Conservation (phyloP, 1,140 invertebrate genomes). For the Leptoteleia sp. region DNA sequence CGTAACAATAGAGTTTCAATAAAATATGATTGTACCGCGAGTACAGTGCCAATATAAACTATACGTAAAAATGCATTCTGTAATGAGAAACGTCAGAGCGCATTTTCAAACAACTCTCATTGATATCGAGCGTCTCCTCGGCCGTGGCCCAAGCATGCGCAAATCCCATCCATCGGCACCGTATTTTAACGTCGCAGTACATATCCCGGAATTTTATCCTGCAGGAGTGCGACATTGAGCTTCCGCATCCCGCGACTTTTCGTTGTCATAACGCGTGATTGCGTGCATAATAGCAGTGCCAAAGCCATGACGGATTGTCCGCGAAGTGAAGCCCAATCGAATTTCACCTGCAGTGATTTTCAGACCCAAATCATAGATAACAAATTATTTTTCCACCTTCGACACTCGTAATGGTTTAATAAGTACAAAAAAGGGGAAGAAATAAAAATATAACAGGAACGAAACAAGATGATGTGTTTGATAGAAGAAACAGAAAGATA, state of each 20-base stretch:
- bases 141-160: conserved; percentile 37
- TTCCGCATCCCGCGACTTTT: conserved; percentile 5
- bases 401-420: neutral
- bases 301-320: neutral
- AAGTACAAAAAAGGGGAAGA: no score
- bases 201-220: conserved; percentile 46
- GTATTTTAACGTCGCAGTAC: conserved; percentile 50
- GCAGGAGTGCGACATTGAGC: conserved; percentile 32
- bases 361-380: neutral
- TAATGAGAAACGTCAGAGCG: conserved; percentile 11
- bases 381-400: conserved; percentile 12
- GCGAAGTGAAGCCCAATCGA: neutral
- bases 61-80: conserved; percentile 5
- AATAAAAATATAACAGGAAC: no score
- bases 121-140: conserved; percentile 51
- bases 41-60: no score
- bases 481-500: no score
- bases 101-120: conserved; percentile 20
- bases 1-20: no score
- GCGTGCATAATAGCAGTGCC: neutral
- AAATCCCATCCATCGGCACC: conserved; percentile 2
- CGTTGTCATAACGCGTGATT: neutral
- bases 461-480: no score
- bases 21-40: no score
- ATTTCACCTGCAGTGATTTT: conserved; percentile 6